phyloP scores from a whole-genome alignment of 1,140 invertebrate species.

The Yoshiicerus persimilis region DNA sequence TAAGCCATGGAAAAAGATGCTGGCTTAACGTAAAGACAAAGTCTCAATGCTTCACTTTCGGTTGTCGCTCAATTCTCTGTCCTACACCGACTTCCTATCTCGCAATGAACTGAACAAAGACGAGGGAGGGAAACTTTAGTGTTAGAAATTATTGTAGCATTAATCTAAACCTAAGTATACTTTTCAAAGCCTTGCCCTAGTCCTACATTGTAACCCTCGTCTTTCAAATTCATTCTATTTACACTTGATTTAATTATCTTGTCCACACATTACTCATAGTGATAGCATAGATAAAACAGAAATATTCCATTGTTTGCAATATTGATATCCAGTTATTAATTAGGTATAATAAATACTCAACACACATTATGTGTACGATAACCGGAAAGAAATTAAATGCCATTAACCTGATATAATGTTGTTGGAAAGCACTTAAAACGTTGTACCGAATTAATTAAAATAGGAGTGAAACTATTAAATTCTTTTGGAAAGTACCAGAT shows the following conservation, averaged over 20 bases:
- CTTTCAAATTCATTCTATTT: neutral
- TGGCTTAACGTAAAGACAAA: neutral
- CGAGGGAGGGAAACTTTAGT: neutral
- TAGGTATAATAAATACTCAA: too few relatives aligned
- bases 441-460: too few relatives aligned
- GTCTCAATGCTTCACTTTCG: neutral
- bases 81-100: neutral
- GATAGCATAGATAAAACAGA: too few relatives aligned
- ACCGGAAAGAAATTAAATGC: too few relatives aligned
- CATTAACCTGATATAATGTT: too few relatives aligned
- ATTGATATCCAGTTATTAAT: too few relatives aligned
- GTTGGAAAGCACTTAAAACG: too few relatives aligned
- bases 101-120: neutral
- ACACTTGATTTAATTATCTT: neutral
- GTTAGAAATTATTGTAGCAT: neutral
- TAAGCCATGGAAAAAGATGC: neutral
- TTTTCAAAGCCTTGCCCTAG: neutral
- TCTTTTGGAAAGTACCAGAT: too few relatives aligned
- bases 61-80: constrained; percentile 2
- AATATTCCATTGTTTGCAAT: too few relatives aligned
- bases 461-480: too few relatives aligned
- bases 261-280: neutral
- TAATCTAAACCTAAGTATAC: neutral
- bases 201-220: too few relatives aligned
- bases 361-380: too few relatives aligned